Conservation (phyloP, 2,797 vertebrate species). For the Betta splendens region DNA sequence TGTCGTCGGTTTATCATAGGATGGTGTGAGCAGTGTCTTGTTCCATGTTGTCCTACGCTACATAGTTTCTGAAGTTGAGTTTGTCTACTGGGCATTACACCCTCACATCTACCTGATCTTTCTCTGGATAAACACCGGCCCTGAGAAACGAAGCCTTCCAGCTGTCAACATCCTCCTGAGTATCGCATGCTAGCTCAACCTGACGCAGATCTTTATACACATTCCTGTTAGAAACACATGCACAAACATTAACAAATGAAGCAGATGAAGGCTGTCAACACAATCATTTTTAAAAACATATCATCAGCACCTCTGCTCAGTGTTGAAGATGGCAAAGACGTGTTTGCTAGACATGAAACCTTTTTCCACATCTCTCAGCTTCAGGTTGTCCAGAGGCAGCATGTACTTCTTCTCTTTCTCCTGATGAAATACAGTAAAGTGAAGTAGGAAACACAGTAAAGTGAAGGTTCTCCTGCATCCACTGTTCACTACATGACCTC, state of each 20-base stretch:
- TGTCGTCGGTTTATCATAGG: too few species aligned
- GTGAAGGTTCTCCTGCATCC: not conserved
- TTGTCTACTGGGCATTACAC: too few species aligned
- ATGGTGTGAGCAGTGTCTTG: too few species aligned
- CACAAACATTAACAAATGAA: not conserved
- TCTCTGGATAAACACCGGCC: slow-evolving; percentile 95
- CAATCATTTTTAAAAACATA: not conserved
- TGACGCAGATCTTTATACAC: slow-evolving; percentile 97
- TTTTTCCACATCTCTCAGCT: slow-evolving; percentile 95
- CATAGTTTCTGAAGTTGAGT: too few species aligned
- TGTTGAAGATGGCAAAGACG: slow-evolving; percentile 95
- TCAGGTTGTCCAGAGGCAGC: slow-evolving; percentile 97
- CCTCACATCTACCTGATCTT: slow-evolving; percentile 86
- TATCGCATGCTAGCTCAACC: slow-evolving; percentile 94
- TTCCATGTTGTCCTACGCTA: too few species aligned
- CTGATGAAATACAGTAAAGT: slow-evolving; percentile 66
- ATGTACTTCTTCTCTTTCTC: slow-evolving; percentile 99
- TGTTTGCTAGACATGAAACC: slow-evolving; percentile 98
- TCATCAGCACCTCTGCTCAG: slow-evolving; percentile 88
- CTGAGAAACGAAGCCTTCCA: slow-evolving; percentile 98
- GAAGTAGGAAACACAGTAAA: not conserved
- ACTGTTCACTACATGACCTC: not conserved
- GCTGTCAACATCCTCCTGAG: slow-evolving; percentile 97
- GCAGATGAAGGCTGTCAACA: not conserved
- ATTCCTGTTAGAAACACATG: slow-evolving; percentile 79